A percentile compares a stretch with the other conserved stretches of the same genome.
Conservation (phyloP, 2,113 vertebrate species). For the Mesocricetus auratus region DNA sequence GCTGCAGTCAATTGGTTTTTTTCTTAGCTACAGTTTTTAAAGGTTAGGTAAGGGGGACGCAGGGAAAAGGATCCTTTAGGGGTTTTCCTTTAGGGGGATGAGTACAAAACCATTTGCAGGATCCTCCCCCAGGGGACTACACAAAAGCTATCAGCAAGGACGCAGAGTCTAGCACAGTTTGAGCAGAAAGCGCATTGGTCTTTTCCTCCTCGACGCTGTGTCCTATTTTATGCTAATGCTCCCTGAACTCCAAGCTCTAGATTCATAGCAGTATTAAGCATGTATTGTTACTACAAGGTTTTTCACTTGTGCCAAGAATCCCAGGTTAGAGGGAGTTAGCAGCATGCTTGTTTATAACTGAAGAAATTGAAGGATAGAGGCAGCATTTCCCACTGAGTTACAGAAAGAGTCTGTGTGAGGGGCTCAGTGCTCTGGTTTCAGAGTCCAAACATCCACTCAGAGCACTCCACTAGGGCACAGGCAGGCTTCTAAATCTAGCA, state of each 20-base stretch:
- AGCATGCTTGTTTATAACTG: slow-evolving; percentile 62
- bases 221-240: neutral
- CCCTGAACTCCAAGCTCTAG: slow-evolving; percentile 21
- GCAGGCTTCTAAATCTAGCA: slow-evolving; percentile 22
- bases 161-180: neutral
- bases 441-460: slow-evolving; percentile 53
- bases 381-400: slow-evolving; percentile 64
- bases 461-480: neutral
- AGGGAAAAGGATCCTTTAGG: neutral
- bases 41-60: neutral
- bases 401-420: slow-evolving; percentile 55
- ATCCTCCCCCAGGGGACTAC: neutral
- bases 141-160: neutral
- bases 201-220: neutral
- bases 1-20: neutral
- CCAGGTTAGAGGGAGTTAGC: slow-evolving; percentile 42
- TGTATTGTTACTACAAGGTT: neutral
- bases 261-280: neutral
- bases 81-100: slow-evolving; percentile 13
- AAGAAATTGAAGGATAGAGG: slow-evolving; percentile 67
- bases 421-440: neutral
- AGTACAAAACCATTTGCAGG: slow-evolving; percentile 29
- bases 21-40: slow-evolving; percentile 22
- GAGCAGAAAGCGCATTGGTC: neutral
- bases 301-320: slow-evolving; percentile 47